Evolutionary conservation across 2,888 invertebrate genomes (phyloP), one percentile per base, ranked within the genome.

Genomic region (Tenthredo mesomela): DNA sequence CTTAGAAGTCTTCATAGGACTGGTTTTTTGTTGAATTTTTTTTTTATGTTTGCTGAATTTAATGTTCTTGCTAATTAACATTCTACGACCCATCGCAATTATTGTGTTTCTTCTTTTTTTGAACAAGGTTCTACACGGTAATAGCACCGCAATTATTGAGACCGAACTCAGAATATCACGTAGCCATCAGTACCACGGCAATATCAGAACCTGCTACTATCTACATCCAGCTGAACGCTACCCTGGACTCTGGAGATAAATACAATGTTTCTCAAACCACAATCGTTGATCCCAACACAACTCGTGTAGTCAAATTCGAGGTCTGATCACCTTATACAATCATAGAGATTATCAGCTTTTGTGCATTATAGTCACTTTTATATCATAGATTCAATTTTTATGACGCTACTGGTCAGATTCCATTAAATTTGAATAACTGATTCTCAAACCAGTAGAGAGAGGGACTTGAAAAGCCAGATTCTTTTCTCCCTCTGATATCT

Each of bases 131-230:
- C 91, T 97, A 98, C 94, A 96, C 97, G 87, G 96, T 98, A 88
- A 95, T 98, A 89, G 98, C 97, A 0, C 97, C 98, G 2, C 95
- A 96, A 89, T 95, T 96, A 40, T 94, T 98, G 84, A 95, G 98
- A 84, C 97, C 98, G 21, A 97, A 97, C 94, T 96, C 96, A 78
- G 96, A 97, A 89, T 98, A 97, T 93, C 97, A 97, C 93, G 97
- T 97, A 85, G 97, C 97, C 18, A 96, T 98, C 70, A 96, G 95
- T 87, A 94, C 95, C 40, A 87, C 92, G 83, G 93, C 93, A 82
- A 93, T 94, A 43, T 94, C 96, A 33, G 94, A 95, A 86, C 95
- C 97, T 0, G 96, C 96, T 71, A 95, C 95, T 21, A 94, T 98
- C 70, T 96, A 96, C 86, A 95, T 98, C 61, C 96, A 96, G 47